Base-by-base conservation (phyloP, 2,888 invertebrate species). In the Ophion obscuratus region DNA sequence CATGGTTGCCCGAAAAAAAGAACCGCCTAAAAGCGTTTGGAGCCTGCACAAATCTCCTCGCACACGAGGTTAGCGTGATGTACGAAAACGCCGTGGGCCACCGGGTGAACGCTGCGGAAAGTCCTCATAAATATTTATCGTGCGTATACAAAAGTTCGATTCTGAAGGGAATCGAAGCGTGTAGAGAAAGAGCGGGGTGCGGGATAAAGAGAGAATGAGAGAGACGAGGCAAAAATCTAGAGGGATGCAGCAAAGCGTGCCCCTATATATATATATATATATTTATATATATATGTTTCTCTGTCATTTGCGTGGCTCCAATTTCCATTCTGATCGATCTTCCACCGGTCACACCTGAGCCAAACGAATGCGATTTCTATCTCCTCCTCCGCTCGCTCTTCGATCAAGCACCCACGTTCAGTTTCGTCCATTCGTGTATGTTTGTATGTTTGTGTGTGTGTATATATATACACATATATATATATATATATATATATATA, bases 121-220 rank as follows among this genome's bases (percentile, higher is more conserved):
- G 88, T 88, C 87, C 88, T 88, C 90, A 90, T 90, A 91, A 90
- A 91, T 91, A 91, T 91, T 89, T 88, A 91, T 90, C 86, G 85
- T 71, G 36, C 73, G 70, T 70, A 76, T 27, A 59, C 59, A 67
- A 61, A 74, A 71, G 36, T 81, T 81, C 68, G 81, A 44, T 31
- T 61, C 40, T 40, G 40, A 59, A 76, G 61, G 66, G 53, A 83
- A 83, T 31, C 70, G 85, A n/a, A 70, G 78, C 68, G 36, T 47
- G 53, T 53, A 44, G 36, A 59, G 53, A 20, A 53, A 40, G 27
- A 20, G 3, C 53, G 11, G 17, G 14, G 31, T 17, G 62, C 47
- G 59, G 10, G 59, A n/a, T n/a, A 36, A 36, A 57, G 20, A 62
- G 61, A 36, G 14, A 68, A 59, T 40, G 40, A 40, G 68, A 77